phyloP scores from a whole-genome alignment of 2,113 vertebrate genomes.

The Circaetus cinerascens region DNA sequence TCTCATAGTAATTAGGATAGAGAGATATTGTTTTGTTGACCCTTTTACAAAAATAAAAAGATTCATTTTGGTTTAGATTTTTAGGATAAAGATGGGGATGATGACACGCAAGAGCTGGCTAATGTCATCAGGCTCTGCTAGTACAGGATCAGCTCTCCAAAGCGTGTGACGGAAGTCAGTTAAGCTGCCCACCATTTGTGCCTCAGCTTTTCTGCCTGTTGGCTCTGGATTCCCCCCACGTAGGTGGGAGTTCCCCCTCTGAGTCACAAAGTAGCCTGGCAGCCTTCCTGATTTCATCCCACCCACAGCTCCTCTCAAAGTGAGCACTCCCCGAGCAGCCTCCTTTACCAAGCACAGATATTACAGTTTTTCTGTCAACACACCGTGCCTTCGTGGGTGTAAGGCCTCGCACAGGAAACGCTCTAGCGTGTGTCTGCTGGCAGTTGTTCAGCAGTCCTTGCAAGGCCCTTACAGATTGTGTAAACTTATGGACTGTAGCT shows the following conservation, averaged over 20 bases:
- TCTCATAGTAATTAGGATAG: not conserved
- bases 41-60: not conserved
- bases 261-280: not conserved
- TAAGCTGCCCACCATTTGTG: not conserved
- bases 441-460: not conserved
- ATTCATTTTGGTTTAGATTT: not conserved
- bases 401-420: not conserved
- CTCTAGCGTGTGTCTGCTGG: not conserved
- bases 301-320: not conserved
- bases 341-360: not conserved
- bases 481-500: not conserved
- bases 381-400: accelerated
- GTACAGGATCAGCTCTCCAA: not conserved
- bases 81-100: not conserved
- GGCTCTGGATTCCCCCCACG: not conserved
- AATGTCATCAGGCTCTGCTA: not conserved
- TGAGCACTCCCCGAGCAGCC: not conserved
- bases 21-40: not conserved
- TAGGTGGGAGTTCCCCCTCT: not conserved
- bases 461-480: too few species aligned
- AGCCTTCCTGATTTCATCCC: not conserved
- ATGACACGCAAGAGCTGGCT: not conserved
- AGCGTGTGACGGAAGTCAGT: not conserved
- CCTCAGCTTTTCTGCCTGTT: not conserved
- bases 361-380: not conserved